Conservation (phyloP, 2,888 invertebrate genomes). For the Lottia gigantea region DNA sequence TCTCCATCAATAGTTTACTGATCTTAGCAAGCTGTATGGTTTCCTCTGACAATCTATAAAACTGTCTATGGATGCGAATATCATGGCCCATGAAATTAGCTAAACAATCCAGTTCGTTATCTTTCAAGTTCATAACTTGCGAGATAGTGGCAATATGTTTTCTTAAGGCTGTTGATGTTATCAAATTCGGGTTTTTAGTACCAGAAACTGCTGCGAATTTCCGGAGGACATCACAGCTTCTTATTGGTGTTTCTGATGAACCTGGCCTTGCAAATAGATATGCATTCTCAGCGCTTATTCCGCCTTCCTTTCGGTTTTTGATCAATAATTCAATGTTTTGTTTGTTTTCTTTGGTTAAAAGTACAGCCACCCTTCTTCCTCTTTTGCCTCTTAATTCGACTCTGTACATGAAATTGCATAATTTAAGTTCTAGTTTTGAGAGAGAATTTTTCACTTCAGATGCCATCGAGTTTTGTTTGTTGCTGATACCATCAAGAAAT, state of each 20-base stretch:
- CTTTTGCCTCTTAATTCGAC: neutral
- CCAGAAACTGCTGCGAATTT: neutral
- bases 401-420: neutral
- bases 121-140: neutral
- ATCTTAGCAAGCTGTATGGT: neutral
- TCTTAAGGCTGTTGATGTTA: constrained; percentile 2
- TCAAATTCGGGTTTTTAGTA: neutral
- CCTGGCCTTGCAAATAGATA: neutral
- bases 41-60: neutral
- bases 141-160: neutral
- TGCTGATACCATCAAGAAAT: neutral
- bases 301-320: neutral
- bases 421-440: neutral
- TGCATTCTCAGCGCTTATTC: neutral
- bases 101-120: neutral
- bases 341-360: neutral
- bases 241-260: constrained; percentile 10
- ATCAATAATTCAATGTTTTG: neutral
- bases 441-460: neutral
- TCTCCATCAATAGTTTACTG: neutral
- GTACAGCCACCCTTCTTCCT: neutral
- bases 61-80: neutral
- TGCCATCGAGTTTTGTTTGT: neutral
- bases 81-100: neutral
- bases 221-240: constrained; percentile 7